Percentiles rank a stretch among this genome's conserved stretches.
These are phyloP conservation scores for Lycaena phlaeas DNA, from an alignment of 2,888 invertebrate species.

Conservation along the genomic window DNA sequence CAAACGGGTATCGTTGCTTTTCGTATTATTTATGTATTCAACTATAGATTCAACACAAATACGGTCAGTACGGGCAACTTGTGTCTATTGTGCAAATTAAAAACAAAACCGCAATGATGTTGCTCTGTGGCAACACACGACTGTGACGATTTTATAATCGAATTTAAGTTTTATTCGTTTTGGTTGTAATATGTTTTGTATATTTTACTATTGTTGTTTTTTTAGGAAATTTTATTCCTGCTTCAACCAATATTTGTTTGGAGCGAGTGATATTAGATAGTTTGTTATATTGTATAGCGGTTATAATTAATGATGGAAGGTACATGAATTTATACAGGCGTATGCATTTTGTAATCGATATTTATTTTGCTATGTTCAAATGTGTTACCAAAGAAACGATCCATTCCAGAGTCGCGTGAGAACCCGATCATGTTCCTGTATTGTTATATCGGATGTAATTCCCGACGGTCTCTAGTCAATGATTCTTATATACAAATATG, in stretches of 20 bases:
- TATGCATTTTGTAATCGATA: slow-evolving; percentile 5
- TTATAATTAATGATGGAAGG: slow-evolving; percentile 8
- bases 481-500: slow-evolving; percentile 50
- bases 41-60: neutral
- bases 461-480: slow-evolving; percentile 56
- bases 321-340: slow-evolving; percentile 5
- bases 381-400: slow-evolving; percentile 61
- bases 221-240: slow-evolving; percentile 63
- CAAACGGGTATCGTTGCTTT: slow-evolving; percentile 4
- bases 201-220: slow-evolving; percentile 60
- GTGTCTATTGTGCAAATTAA: neutral
- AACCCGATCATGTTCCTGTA: slow-evolving; percentile 40
- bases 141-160: slow-evolving; percentile 25
- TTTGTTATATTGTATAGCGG: slow-evolving; percentile 26
- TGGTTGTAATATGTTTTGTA: slow-evolving; percentile 57
- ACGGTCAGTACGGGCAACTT: neutral
- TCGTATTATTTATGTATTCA: slow-evolving; percentile 3
- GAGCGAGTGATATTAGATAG: slow-evolving; percentile 64
- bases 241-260: slow-evolving; percentile 36
- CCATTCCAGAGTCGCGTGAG: slow-evolving; percentile 39
- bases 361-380: slow-evolving; percentile 42
- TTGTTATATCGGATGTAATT: slow-evolving; percentile 31
- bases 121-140: neutral
- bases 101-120: neutral
- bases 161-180: slow-evolving; percentile 37